Evolutionary conservation across 2,113 vertebrate genomes (phyloP), one percentile per base, ranked within the genome.

Genomic region (Fukomys damarensis): DNA sequence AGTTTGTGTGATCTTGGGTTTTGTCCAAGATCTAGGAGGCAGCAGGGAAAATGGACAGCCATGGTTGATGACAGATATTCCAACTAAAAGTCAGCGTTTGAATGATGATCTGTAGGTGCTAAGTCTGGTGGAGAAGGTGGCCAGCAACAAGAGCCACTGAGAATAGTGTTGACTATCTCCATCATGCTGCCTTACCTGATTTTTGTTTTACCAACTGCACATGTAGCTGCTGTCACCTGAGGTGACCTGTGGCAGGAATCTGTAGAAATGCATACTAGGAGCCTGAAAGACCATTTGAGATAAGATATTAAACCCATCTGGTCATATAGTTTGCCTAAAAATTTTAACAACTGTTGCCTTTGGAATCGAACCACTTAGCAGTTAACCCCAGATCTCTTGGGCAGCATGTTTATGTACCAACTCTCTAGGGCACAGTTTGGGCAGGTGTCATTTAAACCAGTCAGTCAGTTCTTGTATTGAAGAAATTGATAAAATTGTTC

Each of bases 311-410:
- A 35, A 49, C 30, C 19, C 19, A 14, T 76, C 68, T 43, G 49
- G 13, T 49, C 74, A 65, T 68, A 59, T 63, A 76, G 13, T 96
- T 95, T 91, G 46, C 46, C 52, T 65, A 22, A 86, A 63, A 93
- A 72, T 89, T 43, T 88, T 91, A 32, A 30, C n/a, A 65, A 12
- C 58, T 77, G 28, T 38, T 84, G 52, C 22, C 52, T 93, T 97
- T 91, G 17, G 74, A 59, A 63, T 86, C 32, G 30, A 77, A 77
- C 74, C 74, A 49, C 7, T 46, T 32, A 32, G 8, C 41, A 46
- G 41, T 76, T 76, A 16, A 30, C 13, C 72, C 38, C 20, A 14
- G 49, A 6, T 76, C 43, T 7, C 43, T 17, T 46, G 43, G 12
- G 14, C 74, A 30, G 74, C 28, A 14, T 7, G 5, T 76, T 28